phyloP scores from a whole-genome alignment of 2,888 invertebrate genomes.

The Agrilus biguttatus region DNA sequence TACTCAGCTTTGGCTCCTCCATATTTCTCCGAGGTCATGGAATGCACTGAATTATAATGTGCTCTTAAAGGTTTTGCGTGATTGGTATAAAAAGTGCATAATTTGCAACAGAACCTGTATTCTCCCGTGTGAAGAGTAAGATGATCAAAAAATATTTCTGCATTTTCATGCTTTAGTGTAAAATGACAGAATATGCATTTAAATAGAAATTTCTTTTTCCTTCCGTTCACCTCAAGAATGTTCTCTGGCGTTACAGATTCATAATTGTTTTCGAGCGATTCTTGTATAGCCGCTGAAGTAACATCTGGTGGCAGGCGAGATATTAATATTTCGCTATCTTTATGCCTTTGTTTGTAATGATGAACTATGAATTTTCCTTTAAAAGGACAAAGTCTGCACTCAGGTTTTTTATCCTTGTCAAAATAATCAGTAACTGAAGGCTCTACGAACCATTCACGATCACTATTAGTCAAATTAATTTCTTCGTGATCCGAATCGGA shows the following conservation, averaged over 20 bases:
- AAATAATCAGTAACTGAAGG: slow-evolving; percentile 35
- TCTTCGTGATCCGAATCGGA: background rate
- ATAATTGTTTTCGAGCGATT: slow-evolving; percentile 26
- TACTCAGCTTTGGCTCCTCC: slow-evolving; percentile 14
- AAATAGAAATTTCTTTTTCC: slow-evolving; percentile 11
- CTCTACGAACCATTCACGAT: slow-evolving; percentile 2
- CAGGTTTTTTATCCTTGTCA: slow-evolving; percentile 27
- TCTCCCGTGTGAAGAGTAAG: slow-evolving; percentile 67
- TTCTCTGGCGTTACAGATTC: slow-evolving; percentile 8
- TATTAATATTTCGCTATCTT: slow-evolving; percentile 47
- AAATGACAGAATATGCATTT: slow-evolving; percentile 25
- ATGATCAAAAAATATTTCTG: slow-evolving; percentile 52
- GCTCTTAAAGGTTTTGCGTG: slow-evolving; percentile 17
- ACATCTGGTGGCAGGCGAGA: slow-evolving; percentile 41
- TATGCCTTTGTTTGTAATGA: slow-evolving; percentile 51
- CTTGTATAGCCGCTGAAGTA: slow-evolving; percentile 40
- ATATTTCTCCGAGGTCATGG: slow-evolving; percentile 15
- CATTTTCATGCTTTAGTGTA: slow-evolving; percentile 10
- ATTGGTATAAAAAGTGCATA: slow-evolving; percentile 33
- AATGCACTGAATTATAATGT: slow-evolving; percentile 17
- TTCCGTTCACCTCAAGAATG: slow-evolving; percentile 11
- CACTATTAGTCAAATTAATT: background rate
- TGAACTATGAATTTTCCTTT: slow-evolving; percentile 45
- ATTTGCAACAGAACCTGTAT: slow-evolving; percentile 49
- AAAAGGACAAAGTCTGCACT: slow-evolving; percentile 47